These are phyloP conservation scores for Netelia fuscicornis DNA, from an alignment of 2,888 invertebrate species.

Conservation along the genomic window DNA sequence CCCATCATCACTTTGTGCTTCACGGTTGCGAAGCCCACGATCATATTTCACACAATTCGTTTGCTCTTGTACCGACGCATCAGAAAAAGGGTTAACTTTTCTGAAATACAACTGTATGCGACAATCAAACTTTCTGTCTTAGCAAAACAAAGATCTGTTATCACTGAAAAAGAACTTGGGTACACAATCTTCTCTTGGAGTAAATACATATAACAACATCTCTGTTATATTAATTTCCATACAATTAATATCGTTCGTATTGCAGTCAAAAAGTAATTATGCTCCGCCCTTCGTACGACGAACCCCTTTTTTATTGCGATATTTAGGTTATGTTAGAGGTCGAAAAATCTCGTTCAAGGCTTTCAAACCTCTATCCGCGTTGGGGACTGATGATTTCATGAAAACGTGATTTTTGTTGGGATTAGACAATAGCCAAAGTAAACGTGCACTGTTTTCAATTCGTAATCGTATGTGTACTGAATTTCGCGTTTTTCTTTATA, in stretches of 20 bases:
- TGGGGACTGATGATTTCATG: background rate
- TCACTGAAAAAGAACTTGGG: background rate
- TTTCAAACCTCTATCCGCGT: background rate
- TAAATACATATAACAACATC: no score
- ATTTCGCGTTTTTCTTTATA: no score
- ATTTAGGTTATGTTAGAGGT: conserved; percentile 29
- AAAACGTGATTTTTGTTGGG: conserved; percentile 4
- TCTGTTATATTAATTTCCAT: background rate
- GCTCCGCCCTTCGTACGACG: background rate
- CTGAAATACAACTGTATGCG: background rate
- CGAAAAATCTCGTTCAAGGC: background rate
- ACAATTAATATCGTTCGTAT: background rate
- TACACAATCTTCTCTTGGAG: background rate
- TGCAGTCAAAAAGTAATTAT: no score
- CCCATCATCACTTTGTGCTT: conserved; percentile 8
- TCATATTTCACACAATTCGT: background rate
- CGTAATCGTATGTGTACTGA: background rate
- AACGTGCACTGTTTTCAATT: background rate
- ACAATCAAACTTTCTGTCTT: conserved; percentile 40
- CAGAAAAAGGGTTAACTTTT: conserved; percentile 25
- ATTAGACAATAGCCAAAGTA: background rate
- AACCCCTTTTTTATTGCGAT: background rate
- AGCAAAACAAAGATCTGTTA: background rate
- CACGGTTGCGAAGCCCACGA: conserved; percentile 13
- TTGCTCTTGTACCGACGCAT: conserved; percentile 2